Evolutionary conservation across 2,797 vertebrate genomes (phyloP), one percentile per base, ranked within the genome.

Genomic region (Coendou prehensilis): DNA sequence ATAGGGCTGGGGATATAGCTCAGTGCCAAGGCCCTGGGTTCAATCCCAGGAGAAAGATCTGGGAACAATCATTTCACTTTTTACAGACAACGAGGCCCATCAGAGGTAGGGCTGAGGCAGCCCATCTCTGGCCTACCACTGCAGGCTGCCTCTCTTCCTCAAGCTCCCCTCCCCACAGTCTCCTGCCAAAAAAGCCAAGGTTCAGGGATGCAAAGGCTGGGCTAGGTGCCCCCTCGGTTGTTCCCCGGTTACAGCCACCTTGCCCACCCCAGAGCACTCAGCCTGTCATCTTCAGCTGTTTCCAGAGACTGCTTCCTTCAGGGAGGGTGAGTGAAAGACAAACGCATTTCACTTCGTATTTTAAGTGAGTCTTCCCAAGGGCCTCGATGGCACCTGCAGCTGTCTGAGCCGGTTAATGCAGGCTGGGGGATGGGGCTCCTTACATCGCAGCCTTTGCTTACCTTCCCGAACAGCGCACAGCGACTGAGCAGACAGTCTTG

Each of bases 381-480:
- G n/a, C 79, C 75, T 84, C 47, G 15, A 0, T 2, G 15, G 10
- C 92, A 91, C 80, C 94, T 84, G 69, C 47, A 64, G 87, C 57
- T 33, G 61, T 54, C 7, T 1, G 57, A 82, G 7, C 0, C 3
- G 9, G 23, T 28, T 52, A 17, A 52, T 26, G 57, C 75, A 45
- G 59, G 18, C 59, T 67, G 96, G 22, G 57, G 71, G n/a, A 33
- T 76, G 2, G 9, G 30, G 89, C 87, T 95, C 92, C 71, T 84
- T 56, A 37, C 71, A 64, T 52, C 80, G 61, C 76, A 52, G 81
- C 59, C 89, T 56, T 84, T 50, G 80, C 28, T 92, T n/a, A 3
- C 76, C 54, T 94, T 94, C 81, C 87, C 37, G 64, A 37, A 71
- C 28, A 71, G 17, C 59, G 61, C 37, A 71, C n/a, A 64, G 20